A percentile compares a stretch with the other conserved stretches of the same genome.
Conservation (phyloP, 2,888 invertebrate genomes). For the Psococerastis gibbosa region DNA sequence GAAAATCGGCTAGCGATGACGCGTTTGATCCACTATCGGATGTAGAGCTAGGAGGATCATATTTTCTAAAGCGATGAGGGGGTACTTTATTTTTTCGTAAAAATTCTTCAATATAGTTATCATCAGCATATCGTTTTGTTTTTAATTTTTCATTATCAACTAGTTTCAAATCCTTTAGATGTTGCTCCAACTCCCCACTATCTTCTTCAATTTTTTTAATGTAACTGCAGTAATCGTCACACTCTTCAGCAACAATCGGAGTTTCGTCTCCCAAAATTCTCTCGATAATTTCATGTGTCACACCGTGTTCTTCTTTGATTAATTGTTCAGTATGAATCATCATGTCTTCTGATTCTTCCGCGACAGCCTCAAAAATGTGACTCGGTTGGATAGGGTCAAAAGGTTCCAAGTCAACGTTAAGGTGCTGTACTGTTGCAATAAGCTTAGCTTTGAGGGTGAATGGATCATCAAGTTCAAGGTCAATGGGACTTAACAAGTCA, state of each 20-base stretch:
- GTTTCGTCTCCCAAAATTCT: neutral
- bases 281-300: neutral
- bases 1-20: slow-evolving; percentile 2
- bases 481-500: too few species aligned
- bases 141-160: neutral
- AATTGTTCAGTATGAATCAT: neutral
- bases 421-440: neutral
- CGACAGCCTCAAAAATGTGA: neutral
- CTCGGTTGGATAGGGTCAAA: neutral
- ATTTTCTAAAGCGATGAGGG: neutral
- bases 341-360: slow-evolving; percentile 2
- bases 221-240: slow-evolving; percentile 6
- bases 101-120: slow-evolving; percentile 1
- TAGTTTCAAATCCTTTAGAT: slow-evolving; percentile 3
- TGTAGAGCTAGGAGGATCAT: slow-evolving; percentile 1
- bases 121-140: slow-evolving; percentile 2
- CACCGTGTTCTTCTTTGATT: neutral
- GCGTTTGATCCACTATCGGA: slow-evolving; percentile 4
- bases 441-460: neutral
- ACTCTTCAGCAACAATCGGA: neutral
- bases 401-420: neutral
- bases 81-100: slow-evolving; percentile 3
- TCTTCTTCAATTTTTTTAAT: slow-evolving; percentile 7
- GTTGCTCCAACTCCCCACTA: slow-evolving; percentile 2
- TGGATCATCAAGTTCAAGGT: neutral